Base-by-base conservation (phyloP, 2,113 vertebrate genomes). In the Sylvilagus bachmani region DNA sequence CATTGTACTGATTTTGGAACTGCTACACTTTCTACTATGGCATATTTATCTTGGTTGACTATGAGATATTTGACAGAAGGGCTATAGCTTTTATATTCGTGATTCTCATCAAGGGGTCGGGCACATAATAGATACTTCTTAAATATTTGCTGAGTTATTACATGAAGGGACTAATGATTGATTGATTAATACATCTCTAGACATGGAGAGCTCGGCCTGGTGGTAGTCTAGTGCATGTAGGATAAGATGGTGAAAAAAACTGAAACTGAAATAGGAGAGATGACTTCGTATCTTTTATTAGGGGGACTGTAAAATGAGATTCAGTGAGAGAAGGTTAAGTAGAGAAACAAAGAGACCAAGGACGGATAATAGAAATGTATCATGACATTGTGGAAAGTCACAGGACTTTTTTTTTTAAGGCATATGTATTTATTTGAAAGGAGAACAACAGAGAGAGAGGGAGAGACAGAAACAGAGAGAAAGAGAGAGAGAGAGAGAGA, bases 311-410 rank as follows among this genome's bases (percentile, higher is more conserved):
- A 38, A 58, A 70, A 84, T 7, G 3, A 75, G 77, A 78, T 81
- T 61, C 29, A 90, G 27, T 87, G 64, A 75, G 64, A 53, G 1
- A 2, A 3, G 6, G 16, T 19, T 67, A 33, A 25, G 27, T 2
- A 84, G 58, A 93, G 64, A 94, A 96, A 29, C 4, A 77, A 53
- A 81, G 27, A 96, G 38, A 62, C 4, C 29, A 73, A 55, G 13
- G 49, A 73, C 70, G 19, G 22, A 36, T 64, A 62, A 33, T 12
- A 92, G 17, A 90, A 87, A 67, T 33, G 5, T 3, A 19, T 70
- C n/a, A 88, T 4, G 0, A 53, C 62, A 38, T 58, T 62, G 22
- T 77, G 10, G 31, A 84, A 70, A 29, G 9, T 64, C 61, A 12
- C 17, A 84, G 78, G 10, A 44, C 27, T 75, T 58, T 58, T 58